Base-by-base conservation (phyloP, 2,888 invertebrate species). In the Tetranychus piercei region DNA sequence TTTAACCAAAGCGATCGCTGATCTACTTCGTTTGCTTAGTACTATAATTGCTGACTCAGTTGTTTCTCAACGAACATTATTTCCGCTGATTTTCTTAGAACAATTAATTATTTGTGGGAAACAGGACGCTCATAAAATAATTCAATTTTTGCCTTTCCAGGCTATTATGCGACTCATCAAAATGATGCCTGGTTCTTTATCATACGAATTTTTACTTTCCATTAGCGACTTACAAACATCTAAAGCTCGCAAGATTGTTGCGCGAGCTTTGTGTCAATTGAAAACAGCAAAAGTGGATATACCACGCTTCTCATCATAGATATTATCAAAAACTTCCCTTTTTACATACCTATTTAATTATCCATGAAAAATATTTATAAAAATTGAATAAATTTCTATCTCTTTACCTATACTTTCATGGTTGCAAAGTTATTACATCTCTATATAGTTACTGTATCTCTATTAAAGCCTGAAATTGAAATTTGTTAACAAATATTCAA, bases 261-360 rank as follows among this genome's bases (percentile, higher is more conserved):
- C 93, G 0, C 87, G 91, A 80, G 92, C 92, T 82, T 84, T 94
- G 76, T 92, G 93, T 82, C 87, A 93, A 80, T 86, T 91, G 80
- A 86, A 91, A 64, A 18, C 55, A 9, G 72, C 71, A 20, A 74
- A 74, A 66, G 44, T 44, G 11, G 69, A 69, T 22, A 23, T 20
- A 22, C 69, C 69, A 55, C 9, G 55, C 9, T 55, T 9, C 15
- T 55, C 55, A 9, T 55, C 55, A 15, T 55, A 55, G 15, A 55
- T 7, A 34, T 34, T 4, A 5, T 34, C 34, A 34, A 34, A 34
- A 34, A 34, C 34, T 34, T 34, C 1, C 34, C 34, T 34, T 34
- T 34, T 34, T 34, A 34, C 34, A 34, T 34, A 34, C 34, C 34
- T 34, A 34, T 34, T 34, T 34, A 34, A 34, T 34, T 34, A 34